Evolutionary conservation across 2,113 vertebrate species (phyloP).

Genomic region (Hystrix cristata): DNA sequence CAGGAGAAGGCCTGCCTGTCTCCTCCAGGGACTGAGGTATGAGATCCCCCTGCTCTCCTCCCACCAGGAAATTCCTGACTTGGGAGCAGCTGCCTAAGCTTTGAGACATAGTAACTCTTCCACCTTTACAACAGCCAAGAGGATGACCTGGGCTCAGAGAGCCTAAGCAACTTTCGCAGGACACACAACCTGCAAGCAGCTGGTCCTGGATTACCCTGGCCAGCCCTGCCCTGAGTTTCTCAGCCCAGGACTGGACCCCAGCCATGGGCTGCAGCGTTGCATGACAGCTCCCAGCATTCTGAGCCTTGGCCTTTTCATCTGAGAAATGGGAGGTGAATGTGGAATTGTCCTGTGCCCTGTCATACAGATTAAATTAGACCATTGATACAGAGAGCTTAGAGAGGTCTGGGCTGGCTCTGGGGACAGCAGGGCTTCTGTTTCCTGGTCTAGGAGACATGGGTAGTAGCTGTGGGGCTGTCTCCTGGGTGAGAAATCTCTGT

Average conservation of each 20-base stretch:
- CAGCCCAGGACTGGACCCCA: background rate
- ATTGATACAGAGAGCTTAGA: accelerated
- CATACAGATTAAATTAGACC: accelerated
- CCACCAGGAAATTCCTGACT: background rate
- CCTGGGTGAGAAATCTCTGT: background rate
- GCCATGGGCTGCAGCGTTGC: too few species aligned
- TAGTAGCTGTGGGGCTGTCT: too few species aligned
- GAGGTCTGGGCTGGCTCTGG: background rate
- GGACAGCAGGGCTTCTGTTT: background rate
- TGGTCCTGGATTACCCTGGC: background rate
- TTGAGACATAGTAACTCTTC: background rate
- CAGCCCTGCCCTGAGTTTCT: background rate
- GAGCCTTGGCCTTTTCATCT: background rate
- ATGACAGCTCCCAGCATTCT: background rate
- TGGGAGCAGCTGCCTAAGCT: background rate
- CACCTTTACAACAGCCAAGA: background rate
- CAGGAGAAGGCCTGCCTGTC: background rate
- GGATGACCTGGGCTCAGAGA: background rate
- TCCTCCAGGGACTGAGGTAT: background rate
- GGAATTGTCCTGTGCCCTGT: accelerated
- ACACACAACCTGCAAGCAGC: background rate
- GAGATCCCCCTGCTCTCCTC: background rate
- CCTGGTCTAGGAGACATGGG: background rate
- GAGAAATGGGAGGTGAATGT: background rate
- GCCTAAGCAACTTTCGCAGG: background rate